These are phyloP conservation scores for Holothuria leucospilota DNA, from an alignment of 53 echinoderm and acorn worm genomes.

Conservation along the genomic window DNA sequence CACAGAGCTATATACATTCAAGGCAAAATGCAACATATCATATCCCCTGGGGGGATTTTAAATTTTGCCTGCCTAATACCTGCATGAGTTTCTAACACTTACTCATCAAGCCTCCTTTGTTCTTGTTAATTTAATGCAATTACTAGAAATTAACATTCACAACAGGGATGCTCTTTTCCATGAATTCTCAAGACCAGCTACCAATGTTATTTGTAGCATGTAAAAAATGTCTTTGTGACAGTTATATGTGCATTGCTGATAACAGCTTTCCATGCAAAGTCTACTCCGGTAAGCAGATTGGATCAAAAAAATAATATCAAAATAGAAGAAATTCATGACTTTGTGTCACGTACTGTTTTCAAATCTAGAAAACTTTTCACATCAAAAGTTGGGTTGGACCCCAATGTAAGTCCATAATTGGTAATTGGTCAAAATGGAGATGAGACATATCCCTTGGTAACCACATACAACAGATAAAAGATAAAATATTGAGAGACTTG, in stretches of 20 bases:
- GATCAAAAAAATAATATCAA: no score
- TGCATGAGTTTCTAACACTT: slow-evolving; percentile 8
- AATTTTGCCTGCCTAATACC: background rate
- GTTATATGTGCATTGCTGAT: no score
- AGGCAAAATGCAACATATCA: background rate
- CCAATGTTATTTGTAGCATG: background rate
- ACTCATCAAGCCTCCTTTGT: background rate
- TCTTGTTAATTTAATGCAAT: background rate
- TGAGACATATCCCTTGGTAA: no score
- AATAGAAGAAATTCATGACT: no score
- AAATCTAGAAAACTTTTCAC: no score
- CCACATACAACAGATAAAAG: no score
- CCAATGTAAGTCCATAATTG: background rate
- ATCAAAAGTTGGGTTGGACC: background rate
- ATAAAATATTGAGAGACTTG: background rate
- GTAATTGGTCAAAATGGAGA: background rate
- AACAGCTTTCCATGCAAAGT: no score
- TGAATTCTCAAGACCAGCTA: background rate
- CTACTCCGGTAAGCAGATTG: no score
- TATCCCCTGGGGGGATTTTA: background rate
- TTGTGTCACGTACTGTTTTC: no score
- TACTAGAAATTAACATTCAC: slow-evolving; percentile 15
- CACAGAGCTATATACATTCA: no score
- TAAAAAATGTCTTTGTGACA: no score
- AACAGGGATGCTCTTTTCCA: background rate